Conservation (phyloP, 1,140 invertebrate genomes). For the Meteorus sp. region DNA sequence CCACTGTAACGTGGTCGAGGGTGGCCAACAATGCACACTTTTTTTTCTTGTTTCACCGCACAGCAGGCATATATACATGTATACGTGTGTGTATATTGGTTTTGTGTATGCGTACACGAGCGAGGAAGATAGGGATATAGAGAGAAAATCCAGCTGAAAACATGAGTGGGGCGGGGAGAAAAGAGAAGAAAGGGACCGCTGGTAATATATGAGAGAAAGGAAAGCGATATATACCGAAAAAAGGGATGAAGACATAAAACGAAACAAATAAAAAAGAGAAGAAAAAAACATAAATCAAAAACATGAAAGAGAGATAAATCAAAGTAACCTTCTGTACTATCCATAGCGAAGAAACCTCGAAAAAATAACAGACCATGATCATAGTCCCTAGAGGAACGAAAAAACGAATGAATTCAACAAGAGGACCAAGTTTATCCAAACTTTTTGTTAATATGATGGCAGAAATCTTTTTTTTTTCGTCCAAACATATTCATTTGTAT, state of each 20-base stretch:
- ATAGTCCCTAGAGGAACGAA: too few relatives aligned
- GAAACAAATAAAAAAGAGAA: too few relatives aligned
- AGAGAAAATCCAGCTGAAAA: constrained; percentile 24
- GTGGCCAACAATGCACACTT: constrained; percentile 24
- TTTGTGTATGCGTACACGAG: background rate
- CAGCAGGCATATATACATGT: constrained; percentile 7
- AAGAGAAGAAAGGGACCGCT: constrained; percentile 14
- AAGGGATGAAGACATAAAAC: too few relatives aligned
- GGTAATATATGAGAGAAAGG: constrained; percentile 20
- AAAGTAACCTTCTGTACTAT: too few relatives aligned
- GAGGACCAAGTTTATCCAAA: background rate
- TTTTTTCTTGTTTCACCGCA: constrained; percentile 15
- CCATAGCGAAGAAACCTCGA: too few relatives aligned
- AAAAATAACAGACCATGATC: too few relatives aligned
- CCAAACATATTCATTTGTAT: too few relatives aligned
- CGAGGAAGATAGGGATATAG: constrained; percentile 9
- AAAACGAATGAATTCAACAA: background rate
- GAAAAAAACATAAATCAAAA: background rate
- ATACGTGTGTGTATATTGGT: too few relatives aligned
- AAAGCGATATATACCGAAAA: too few relatives aligned
- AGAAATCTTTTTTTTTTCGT: too few relatives aligned
- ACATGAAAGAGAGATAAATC: background rate
- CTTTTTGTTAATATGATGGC: background rate
- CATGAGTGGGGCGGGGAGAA: constrained; percentile 7
- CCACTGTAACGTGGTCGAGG: constrained; percentile 23